phyloP scores from a whole-genome alignment of 2,888 invertebrate genomes.

The Eulithis prunata region DNA sequence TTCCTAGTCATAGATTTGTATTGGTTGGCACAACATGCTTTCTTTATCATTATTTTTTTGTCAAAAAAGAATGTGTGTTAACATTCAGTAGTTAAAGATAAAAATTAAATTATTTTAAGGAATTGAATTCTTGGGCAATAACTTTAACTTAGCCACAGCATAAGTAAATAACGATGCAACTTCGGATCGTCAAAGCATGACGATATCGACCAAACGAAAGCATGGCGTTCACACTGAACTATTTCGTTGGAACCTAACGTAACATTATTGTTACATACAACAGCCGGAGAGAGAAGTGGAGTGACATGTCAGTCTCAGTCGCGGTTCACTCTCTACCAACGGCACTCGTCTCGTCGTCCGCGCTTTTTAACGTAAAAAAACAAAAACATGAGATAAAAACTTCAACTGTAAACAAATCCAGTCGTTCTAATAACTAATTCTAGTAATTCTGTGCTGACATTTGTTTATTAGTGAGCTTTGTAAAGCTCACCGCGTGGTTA shows the following conservation, averaged over 20 bases:
- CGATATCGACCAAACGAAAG: not conserved
- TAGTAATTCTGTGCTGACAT: conserved; percentile 2
- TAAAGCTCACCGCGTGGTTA: conserved; percentile 31
- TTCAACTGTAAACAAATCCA: conserved; percentile 9
- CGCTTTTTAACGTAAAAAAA: conserved; percentile 20
- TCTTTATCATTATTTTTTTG: no score
- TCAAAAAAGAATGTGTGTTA: no score
- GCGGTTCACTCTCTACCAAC: conserved; percentile 40
- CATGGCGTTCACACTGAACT: not conserved
- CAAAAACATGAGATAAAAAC: conserved; percentile 52
- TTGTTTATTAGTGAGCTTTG: conserved; percentile 20
- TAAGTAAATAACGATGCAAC: no score
- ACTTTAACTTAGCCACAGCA: no score
- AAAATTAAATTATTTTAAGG: no score
- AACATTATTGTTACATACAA: conserved; percentile 18
- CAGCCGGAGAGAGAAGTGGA: conserved; percentile 14
- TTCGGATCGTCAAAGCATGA: not conserved
- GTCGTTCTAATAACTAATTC: not conserved
- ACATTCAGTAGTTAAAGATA: no score
- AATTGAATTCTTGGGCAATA: no score
- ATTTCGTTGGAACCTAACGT: conserved; percentile 9
- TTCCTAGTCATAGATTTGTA: no score
- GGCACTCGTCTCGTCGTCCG: conserved; percentile 41
- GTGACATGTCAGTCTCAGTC: conserved; percentile 40
- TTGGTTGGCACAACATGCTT: no score